Evolutionary conservation across 2,113 vertebrate species (phyloP), one percentile per base, ranked within the genome.

Genomic region (Prolemur simus): DNA sequence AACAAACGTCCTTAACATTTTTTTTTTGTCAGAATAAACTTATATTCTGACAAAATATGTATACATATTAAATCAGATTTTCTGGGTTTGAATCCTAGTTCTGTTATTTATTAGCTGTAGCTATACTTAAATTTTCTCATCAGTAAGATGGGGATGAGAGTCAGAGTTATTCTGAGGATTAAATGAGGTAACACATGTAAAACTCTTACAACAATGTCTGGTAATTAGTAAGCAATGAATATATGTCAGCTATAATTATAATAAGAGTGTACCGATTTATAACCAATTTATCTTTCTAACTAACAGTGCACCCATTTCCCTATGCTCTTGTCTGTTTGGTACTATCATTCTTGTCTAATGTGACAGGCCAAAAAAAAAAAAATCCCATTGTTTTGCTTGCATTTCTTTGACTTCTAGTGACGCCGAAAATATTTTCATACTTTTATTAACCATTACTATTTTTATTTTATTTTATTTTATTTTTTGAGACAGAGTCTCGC

Each of bases 101-200:
- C 37, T 89, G 52, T 89, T 29, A 78, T 64, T 71, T 73, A 47
- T 54, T 45, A 91, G 52, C n/a, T 95, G 8, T 60, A 74, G 34
- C 56, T 68, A 32, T 73, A 77, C 45, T 80, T 73, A 87, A n/a
- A 60, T 84, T 92, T 96, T 87, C 49, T 80, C 15, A 76, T n/a
- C 37, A 82, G 54, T 80, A 80, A 84, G 90, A 74, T 42, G 32
- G 21, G 14, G 52, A 58, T 42, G 84, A 47, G 3, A 85, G 39
- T 27, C 56, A 6, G 27, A 95, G 17, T 77, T 73, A 86, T 82
- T 77, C 85, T 94, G 49, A 89, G 56, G n/a, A 95, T 71, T 90
- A 68, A 60, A 60, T 81, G 56, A 82, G 32, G 52, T 34, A 87
- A 77, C 27, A n/a, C 0, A 29, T 39, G 32, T 49, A 80, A 85